phyloP scores from a whole-genome alignment of 92 coral and sea anemone species.

The Hydrozoanthus gracilis region DNA sequence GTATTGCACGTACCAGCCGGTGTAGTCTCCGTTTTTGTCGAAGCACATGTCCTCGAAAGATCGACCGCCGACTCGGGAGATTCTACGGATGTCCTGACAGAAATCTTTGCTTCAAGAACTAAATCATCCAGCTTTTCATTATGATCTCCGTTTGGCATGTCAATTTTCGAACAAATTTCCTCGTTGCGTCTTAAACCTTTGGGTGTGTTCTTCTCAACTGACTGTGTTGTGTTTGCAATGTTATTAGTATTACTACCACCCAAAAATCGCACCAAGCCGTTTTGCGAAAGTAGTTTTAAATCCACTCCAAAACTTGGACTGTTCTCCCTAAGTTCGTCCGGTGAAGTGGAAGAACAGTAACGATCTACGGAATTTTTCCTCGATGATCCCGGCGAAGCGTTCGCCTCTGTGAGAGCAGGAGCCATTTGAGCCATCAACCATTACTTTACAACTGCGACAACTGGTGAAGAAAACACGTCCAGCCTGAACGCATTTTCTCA shows the following conservation, averaged over 20 bases:
- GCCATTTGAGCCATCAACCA: conserved; percentile 99
- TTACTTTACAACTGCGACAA: conserved; percentile 95
- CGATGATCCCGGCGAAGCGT: conserved; percentile 99
- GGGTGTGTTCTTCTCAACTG: conserved; percentile 90
- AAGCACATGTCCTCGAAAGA: conserved; percentile 96
- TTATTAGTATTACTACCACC: conserved; percentile 91
- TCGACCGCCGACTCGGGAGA: conserved; percentile 78
- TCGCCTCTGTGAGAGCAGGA: conserved; percentile 99
- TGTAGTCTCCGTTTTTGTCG: conserved; percentile 84
- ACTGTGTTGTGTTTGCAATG: conserved; percentile 91
- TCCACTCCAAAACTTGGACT: conserved; percentile 79
- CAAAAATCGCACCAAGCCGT: conserved; percentile 99
- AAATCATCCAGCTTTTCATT: conserved; percentile 68
- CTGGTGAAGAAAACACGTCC: conserved; percentile 91
- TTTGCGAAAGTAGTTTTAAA: conserved; percentile 91
- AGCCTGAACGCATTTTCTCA: conserved; percentile 92
- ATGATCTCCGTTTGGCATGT: conserved; percentile 94
- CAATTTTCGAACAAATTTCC: conserved; percentile 74
- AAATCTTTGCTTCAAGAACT: conserved; percentile 62
- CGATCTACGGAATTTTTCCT: conserved; percentile 97
- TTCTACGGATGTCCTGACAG: conserved; percentile 57
- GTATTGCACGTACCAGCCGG: conserved; percentile 93
- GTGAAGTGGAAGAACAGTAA: conserved; percentile 87
- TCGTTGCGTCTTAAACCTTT: conserved; percentile 84
- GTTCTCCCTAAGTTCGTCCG: conserved; percentile 87